Evolutionary conservation across 2,888 invertebrate species (phyloP).

Genomic region (Tanypteryx hageni): DNA sequence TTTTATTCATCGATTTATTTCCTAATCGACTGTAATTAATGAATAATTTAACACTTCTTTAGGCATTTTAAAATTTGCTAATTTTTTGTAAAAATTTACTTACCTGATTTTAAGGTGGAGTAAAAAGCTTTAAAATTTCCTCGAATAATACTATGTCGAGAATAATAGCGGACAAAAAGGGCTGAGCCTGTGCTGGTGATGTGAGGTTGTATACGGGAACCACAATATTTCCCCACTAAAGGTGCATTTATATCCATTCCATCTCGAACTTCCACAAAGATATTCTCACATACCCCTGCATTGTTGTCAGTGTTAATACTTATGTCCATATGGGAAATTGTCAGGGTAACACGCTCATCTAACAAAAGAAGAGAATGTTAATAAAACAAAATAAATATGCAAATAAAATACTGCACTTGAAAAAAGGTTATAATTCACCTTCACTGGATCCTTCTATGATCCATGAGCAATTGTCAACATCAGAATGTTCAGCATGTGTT

Average conservation of each 20-base stretch:
- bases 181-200: slow-evolving; percentile 84
- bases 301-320: not conserved
- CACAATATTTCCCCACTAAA: slow-evolving; percentile 83
- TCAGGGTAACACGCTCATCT: slow-evolving; percentile 83
- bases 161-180: slow-evolving; percentile 69
- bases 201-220: slow-evolving; percentile 76
- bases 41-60: not conserved
- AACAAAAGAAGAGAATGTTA: slow-evolving; percentile 69
- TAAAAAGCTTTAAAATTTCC: slow-evolving; percentile 78
- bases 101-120: slow-evolving; percentile 78
- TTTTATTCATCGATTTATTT: too few species aligned
- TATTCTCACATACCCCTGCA: not conserved
- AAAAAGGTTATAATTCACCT: too few species aligned
- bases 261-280: slow-evolving; percentile 73
- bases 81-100: slow-evolving; percentile 68
- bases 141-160: slow-evolving; percentile 67
- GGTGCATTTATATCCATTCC: slow-evolving; percentile 83
- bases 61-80: not conserved
- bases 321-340: slow-evolving; percentile 79
- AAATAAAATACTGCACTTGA: slow-evolving; percentile 74
- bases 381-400: slow-evolving; percentile 66
- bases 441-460: slow-evolving; percentile 77
- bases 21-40: too few species aligned
- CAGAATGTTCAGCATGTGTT: not conserved
- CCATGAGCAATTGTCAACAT: slow-evolving; percentile 81